A percentile compares a stretch with the other conserved stretches of the same genome.
phyloP scores from a whole-genome alignment of 1,140 invertebrate genomes.

The Cydia strobilella region DNA sequence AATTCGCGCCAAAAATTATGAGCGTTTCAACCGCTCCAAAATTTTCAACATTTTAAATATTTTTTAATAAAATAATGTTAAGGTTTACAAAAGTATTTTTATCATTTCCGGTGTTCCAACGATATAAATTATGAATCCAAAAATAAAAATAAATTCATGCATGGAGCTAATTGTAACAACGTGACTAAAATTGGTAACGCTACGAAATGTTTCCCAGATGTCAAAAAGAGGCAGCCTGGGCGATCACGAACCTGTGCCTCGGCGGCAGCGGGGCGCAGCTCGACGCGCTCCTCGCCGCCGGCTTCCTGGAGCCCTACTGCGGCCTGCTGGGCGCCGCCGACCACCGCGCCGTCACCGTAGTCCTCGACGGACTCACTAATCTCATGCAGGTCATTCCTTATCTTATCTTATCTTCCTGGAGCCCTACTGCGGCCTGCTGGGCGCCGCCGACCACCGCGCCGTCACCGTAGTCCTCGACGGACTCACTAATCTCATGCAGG shows the following conservation, averaged over 20 bases:
- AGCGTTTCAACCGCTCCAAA: too few species aligned
- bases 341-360: constrained; percentile 88
- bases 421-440: constrained; percentile 91
- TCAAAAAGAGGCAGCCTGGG: constrained; percentile 99
- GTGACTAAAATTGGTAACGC: too few species aligned
- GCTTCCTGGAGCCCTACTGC: constrained; percentile 94
- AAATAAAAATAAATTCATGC: too few species aligned
- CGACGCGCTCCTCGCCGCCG: constrained; percentile 89
- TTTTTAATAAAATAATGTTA: too few species aligned
- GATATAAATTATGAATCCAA: too few species aligned
- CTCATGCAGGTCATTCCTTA: too few species aligned
- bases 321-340: constrained; percentile 91
- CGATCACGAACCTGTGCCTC: constrained; percentile 97
- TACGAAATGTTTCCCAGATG: constrained; percentile 83
- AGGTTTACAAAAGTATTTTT: too few species aligned
- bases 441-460: constrained; percentile 85
- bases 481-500: constrained; percentile 91
- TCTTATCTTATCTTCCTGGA: too few species aligned
- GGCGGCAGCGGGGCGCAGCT: constrained; percentile 94
- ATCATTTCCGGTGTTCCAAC: too few species aligned
- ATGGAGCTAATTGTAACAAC: too few species aligned
- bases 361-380: constrained; percentile 93
- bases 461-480: constrained; percentile 94
- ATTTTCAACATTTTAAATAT: too few species aligned
- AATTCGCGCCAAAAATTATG: too few species aligned